Base-by-base conservation (phyloP, 2,113 vertebrate species). In the Passer domesticus region DNA sequence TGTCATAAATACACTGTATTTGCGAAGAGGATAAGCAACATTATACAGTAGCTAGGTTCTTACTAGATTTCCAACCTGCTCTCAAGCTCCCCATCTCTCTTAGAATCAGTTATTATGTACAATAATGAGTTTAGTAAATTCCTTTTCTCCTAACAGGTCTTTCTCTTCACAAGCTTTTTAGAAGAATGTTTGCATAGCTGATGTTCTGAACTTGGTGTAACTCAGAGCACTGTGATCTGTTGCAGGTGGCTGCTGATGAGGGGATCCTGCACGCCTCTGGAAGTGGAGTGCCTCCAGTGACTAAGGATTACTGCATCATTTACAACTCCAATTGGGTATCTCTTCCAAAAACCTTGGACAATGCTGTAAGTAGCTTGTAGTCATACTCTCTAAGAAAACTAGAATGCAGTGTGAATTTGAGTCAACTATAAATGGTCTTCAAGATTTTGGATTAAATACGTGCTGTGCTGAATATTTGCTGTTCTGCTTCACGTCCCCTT, bases 251-350 rank as follows among this genome's bases (percentile, higher is more conserved):
- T 76, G 98, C 98, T 75, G 97, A 99, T 78, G 98, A 99, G 88
- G 99, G 98, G 6, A 96, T 99, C 83, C 94, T 99, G 74, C 98
- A 98, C 1, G 98, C 98, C 21, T 98, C 97, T 73, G 96, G 96
- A 86, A 91, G 39, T 35, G 97, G 74, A 72, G 39, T 14, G 3
- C 41, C 83, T 72, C 47, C 92, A 1, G 82, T 43, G 8, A 92
- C 94, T 27, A 98, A 96, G 95, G 98, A 99, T 44, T 99, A 99
- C 96, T 99, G 99, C 88, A 94, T 99, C 30, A 95, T 98, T 14
- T 98, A 99, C 96, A 99, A 98, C 93, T 96, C 98, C 8, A 95
- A 86, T 1, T 99, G 98, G 99, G 97, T 97, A 8, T 81, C 97
- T 19, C 96, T 99, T 77, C 97, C 98, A 28, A 62, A 92, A 49